phyloP scores from a whole-genome alignment of 2,797 vertebrate genomes.

The Melanotaenia trifasciata region DNA sequence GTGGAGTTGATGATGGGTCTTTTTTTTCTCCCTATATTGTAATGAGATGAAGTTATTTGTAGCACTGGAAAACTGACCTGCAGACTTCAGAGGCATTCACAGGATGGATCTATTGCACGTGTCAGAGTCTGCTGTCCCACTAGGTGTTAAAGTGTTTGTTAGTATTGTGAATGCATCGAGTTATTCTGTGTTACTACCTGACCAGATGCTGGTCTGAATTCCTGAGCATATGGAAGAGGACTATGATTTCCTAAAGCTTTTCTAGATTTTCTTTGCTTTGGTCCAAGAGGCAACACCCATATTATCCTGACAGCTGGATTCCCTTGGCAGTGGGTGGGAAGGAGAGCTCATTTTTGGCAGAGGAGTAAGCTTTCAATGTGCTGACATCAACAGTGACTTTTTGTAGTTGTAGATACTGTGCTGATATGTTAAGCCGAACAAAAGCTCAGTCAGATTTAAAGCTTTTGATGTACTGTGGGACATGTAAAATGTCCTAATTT shows the following conservation, averaged over 20 bases:
- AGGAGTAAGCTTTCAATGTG: slow-evolving; percentile 35
- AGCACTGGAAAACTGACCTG: slow-evolving; percentile 34
- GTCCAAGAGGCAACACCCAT: slow-evolving; percentile 33
- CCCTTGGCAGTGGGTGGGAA: slow-evolving; percentile 64
- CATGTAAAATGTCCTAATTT: neutral
- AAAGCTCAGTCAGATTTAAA: slow-evolving; percentile 4
- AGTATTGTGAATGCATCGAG: neutral
- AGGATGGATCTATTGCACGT: slow-evolving; percentile 11
- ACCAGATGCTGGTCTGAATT: neutral
- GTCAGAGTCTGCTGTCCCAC: neutral
- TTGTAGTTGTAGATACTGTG: slow-evolving; percentile 38
- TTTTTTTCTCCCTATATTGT: slow-evolving; percentile 41
- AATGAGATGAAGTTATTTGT: slow-evolving; percentile 69
- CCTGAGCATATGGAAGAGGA: neutral
- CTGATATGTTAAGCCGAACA: slow-evolving; percentile 24
- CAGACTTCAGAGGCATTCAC: slow-evolving; percentile 20
- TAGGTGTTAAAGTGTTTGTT: neutral
- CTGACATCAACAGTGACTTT: slow-evolving; percentile 53
- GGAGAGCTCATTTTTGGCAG: slow-evolving; percentile 54
- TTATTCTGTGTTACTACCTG: neutral
- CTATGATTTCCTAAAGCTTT: slow-evolving; percentile 15
- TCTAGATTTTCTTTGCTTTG: neutral
- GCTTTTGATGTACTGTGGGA: neutral
- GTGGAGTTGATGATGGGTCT: slow-evolving; percentile 52
- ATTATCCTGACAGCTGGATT: slow-evolving; percentile 51